Evolutionary conservation across 1,140 invertebrate genomes (phyloP), one percentile per base, ranked within the genome.

Genomic region (Eumeta japonica): DNA sequence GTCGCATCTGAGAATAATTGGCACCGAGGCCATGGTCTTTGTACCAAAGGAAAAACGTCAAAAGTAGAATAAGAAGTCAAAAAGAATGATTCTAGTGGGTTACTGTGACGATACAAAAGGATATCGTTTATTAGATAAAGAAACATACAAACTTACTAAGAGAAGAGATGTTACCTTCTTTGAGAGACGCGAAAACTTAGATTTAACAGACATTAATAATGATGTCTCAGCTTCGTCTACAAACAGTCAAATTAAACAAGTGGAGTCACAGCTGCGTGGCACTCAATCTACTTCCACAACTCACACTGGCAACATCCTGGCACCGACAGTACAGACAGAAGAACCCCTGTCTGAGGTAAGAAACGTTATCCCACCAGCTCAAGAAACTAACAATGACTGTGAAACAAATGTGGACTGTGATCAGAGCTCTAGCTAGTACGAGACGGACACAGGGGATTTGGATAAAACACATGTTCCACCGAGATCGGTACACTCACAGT

Each of bases 1-100:
- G 24, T n/a, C n/a, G n/a, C n/a, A n/a, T n/a, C n/a, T n/a, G n/a
- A n/a, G n/a, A n/a, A 50, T 62, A 29, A 76, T 79, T 59, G 74
- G 72, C 5, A 70, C 58, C 39, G 42, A 46, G 35, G 64, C 48
- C 7, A 59, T 66, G 47, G 50, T 52, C 0, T 59, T 63, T 19
- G 43, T 76, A 30, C 71, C 73, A 5, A 58, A 65, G 12, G 39
- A 63, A 36, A 55, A 60, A 14, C 34, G 68, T 28, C 33, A 18
- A 33, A 76, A 73, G 46, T 63, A 51, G 44, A 59, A 76, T 33
- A 28, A 37, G 10, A 75, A 75, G 32, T 45, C 55, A 12, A 34
- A 34, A 7, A 45, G 58, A 37, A 47, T 38, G 16, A 55, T 64
- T 18, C 61, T 76, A 29, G 48, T 76, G 2, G 75, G 75, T 14